A percentile compares a stretch with the other conserved stretches of the same genome.
phyloP scores from a whole-genome alignment of 2,888 invertebrate species.

The Buathra laborator region DNA sequence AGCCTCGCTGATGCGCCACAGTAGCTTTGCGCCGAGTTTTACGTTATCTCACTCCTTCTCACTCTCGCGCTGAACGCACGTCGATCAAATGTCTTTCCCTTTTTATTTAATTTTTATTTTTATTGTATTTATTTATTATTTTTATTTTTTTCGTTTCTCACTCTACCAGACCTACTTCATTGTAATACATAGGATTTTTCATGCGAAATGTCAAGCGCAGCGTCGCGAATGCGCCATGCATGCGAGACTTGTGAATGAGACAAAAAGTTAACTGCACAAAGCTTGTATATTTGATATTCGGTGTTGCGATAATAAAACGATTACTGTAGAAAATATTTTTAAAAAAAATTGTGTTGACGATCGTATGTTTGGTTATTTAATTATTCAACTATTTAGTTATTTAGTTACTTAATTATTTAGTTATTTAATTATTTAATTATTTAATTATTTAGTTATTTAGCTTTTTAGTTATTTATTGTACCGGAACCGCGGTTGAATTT shows the following conservation, averaged over 20 bases:
- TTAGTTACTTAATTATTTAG: too few relatives aligned
- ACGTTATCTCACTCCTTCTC: slow-evolving; percentile 44
- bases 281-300: slow-evolving; percentile 21
- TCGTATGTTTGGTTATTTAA: background rate
- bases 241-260: slow-evolving; percentile 44
- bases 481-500: too few relatives aligned
- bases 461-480: too few relatives aligned
- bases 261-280: slow-evolving; percentile 13
- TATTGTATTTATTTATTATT: too few relatives aligned
- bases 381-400: background rate
- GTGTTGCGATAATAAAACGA: background rate
- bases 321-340: background rate
- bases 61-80: slow-evolving; percentile 40
- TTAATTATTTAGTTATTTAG: too few relatives aligned
- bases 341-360: background rate
- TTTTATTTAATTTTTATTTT: too few relatives aligned
- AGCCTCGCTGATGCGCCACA: slow-evolving; percentile 44
- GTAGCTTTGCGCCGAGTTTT: slow-evolving; percentile 35
- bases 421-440: too few relatives aligned
- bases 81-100: slow-evolving; percentile 61
- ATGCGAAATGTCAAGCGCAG: slow-evolving; percentile 65
- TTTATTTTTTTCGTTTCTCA: slow-evolving; percentile 52
- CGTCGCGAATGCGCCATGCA: slow-evolving; percentile 51
- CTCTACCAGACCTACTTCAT: slow-evolving; percentile 55
- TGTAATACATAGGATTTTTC: slow-evolving; percentile 66